phyloP scores from a whole-genome alignment of 2,797 vertebrate genomes.

The Argentina silus region DNA sequence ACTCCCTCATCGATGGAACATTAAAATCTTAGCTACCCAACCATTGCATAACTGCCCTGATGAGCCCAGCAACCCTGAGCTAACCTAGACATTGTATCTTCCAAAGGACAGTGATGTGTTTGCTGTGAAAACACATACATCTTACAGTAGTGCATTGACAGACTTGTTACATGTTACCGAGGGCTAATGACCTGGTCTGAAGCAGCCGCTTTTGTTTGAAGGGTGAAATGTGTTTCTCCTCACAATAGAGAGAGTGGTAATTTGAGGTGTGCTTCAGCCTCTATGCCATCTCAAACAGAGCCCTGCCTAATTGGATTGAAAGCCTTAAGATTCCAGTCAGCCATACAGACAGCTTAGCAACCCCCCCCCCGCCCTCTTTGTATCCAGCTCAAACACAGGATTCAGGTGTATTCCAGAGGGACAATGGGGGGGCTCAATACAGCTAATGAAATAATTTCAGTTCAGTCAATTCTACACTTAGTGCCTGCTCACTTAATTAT shows the following conservation, averaged over 20 bases:
- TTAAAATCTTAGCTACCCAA: not conserved
- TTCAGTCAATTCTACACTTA: slow-evolving; percentile 60
- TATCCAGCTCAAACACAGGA: slow-evolving; percentile 27
- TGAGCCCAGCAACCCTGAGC: not conserved
- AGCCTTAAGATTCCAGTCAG: slow-evolving; percentile 63
- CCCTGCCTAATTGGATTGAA: slow-evolving; percentile 77
- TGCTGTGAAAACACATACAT: slow-evolving; percentile 6
- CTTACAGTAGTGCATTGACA: slow-evolving; percentile 6
- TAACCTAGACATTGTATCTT: not conserved
- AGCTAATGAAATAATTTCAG: slow-evolving; percentile 69
- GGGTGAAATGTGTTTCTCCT: slow-evolving; percentile 55
- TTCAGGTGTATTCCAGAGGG: slow-evolving; percentile 58
- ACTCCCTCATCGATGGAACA: not conserved
- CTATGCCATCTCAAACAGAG: slow-evolving; percentile 62
- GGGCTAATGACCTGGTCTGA: slow-evolving; percentile 17
- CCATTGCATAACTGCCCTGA: not conserved
- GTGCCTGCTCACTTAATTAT: slow-evolving; percentile 61
- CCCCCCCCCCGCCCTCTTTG: slow-evolving; percentile 35
- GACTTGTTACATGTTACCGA: not conserved
- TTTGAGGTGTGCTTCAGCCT: slow-evolving; percentile 66
- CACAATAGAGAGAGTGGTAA: slow-evolving; percentile 48
- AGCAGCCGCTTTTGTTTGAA: slow-evolving; percentile 36
- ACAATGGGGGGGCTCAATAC: slow-evolving; percentile 64
- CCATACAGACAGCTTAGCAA: slow-evolving; percentile 68
- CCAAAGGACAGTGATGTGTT: slow-evolving; percentile 1